These are phyloP conservation scores for Acleris holmiana DNA, from an alignment of 2,888 invertebrate species.

Conservation along the genomic window DNA sequence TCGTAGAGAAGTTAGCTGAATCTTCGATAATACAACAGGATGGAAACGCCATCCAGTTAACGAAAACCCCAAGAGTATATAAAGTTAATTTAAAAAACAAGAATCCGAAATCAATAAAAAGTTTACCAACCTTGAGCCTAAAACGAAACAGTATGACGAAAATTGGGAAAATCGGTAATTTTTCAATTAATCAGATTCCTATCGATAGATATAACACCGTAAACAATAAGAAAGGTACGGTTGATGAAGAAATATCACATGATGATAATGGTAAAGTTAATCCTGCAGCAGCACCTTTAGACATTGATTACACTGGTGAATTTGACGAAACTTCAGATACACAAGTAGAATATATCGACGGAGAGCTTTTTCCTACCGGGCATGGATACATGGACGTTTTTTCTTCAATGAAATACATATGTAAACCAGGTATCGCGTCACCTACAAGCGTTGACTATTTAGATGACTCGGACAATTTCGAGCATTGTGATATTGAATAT, in stretches of 20 bases:
- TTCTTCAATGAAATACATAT: background rate
- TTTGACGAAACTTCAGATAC: background rate
- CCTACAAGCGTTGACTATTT: background rate
- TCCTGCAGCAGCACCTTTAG: background rate
- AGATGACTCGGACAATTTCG: background rate
- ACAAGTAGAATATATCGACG: background rate
- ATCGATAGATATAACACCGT: background rate
- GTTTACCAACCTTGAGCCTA: background rate
- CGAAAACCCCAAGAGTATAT: background rate
- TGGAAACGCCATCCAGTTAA: background rate
- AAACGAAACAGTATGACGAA: background rate
- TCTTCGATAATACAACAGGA: background rate
- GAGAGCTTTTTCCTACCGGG: background rate
- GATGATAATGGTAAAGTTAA: background rate
- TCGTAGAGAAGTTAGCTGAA: background rate
- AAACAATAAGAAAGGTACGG: background rate
- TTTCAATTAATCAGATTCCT: background rate
- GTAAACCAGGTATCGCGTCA: background rate
- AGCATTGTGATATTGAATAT: constrained; percentile 13
- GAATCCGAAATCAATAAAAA: background rate
- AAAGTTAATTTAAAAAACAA: background rate
- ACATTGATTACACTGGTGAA: background rate
- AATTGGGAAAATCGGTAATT: background rate
- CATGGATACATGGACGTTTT: background rate
- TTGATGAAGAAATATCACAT: background rate